Evolutionary conservation across 2,888 invertebrate species (phyloP).

Genomic region (Eudemis profundana): DNA sequence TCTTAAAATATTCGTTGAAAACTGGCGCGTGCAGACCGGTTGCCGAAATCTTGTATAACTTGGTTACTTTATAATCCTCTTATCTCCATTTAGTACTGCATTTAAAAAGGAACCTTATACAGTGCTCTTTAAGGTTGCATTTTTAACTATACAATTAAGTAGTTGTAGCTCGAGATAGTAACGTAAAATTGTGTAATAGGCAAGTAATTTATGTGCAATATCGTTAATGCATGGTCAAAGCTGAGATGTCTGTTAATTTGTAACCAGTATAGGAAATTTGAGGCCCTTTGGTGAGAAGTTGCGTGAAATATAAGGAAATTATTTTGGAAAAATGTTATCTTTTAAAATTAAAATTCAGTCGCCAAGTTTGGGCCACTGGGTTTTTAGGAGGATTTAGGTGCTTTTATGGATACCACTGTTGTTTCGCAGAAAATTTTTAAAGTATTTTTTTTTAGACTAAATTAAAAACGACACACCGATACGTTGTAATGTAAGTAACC

Average conservation of each 20-base stretch:
- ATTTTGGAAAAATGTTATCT: neutral
- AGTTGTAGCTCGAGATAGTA: neutral
- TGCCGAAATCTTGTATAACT: slow-evolving; percentile 31
- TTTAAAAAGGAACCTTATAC: neutral
- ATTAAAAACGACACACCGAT: too few relatives aligned
- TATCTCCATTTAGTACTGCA: neutral
- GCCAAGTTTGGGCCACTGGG: too few relatives aligned
- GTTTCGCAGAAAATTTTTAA: too few relatives aligned
- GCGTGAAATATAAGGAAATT: too few relatives aligned
- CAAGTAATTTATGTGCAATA: slow-evolving; percentile 15
- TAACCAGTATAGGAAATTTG: neutral
- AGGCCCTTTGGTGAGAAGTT: neutral
- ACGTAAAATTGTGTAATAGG: slow-evolving; percentile 8
- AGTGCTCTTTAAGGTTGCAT: neutral
- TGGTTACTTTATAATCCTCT: slow-evolving; percentile 8
- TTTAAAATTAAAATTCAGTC: too few relatives aligned
- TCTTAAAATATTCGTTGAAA: slow-evolving; percentile 15
- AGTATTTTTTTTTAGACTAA: too few relatives aligned
- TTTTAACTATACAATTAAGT: neutral
- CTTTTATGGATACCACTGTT: too few relatives aligned
- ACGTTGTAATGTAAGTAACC: too few relatives aligned
- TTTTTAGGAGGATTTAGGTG: too few relatives aligned
- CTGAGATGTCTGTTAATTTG: slow-evolving; percentile 2
- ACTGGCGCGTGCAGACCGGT: slow-evolving; percentile 24
- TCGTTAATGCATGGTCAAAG: slow-evolving; percentile 2